These are phyloP conservation scores for Neoarius graeffei DNA, from an alignment of 2,113 vertebrate species.

Conservation along the genomic window DNA sequence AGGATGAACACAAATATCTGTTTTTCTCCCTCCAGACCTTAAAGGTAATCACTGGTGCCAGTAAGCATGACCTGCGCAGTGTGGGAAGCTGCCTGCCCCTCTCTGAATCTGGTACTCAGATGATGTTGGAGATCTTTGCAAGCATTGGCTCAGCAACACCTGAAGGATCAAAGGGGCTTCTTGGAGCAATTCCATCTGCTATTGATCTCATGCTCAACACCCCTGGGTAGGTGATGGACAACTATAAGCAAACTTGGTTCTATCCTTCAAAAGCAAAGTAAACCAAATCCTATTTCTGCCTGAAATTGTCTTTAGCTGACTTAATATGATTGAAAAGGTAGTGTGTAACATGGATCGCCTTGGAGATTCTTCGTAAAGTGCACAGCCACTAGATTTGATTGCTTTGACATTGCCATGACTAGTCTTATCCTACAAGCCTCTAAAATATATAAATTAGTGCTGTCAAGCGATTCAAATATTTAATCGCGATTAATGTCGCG, in stretches of 20 bases:
- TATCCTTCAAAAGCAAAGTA: not conserved
- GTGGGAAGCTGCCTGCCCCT: slow-evolving; percentile 65
- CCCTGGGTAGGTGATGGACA: slow-evolving; percentile 72
- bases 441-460: too few species aligned
- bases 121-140: slow-evolving; percentile 93
- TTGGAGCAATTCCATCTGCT: slow-evolving; percentile 81
- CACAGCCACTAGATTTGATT: not conserved
- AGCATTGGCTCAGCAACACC: slow-evolving; percentile 91
- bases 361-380: not conserved
- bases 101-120: slow-evolving; percentile 79
- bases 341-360: not conserved
- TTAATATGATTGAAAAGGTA: not conserved
- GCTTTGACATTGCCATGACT: too few species aligned
- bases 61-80: slow-evolving; percentile 73
- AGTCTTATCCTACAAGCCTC: not conserved
- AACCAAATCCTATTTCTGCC: not conserved
- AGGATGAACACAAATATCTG: not conserved
- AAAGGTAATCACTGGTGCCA: slow-evolving; percentile 88
- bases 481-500: too few species aligned
- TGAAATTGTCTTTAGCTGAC: not conserved
- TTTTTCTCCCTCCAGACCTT: slow-evolving; percentile 71
- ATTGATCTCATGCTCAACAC: slow-evolving; percentile 82
- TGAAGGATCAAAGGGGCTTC: slow-evolving; percentile 76
- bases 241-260: not conserved
- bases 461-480: too few species aligned